A percentile compares a stretch with the other conserved stretches of the same genome.
These are phyloP conservation scores for Caenorhabditis virilis DNA, from an alignment of 2,888 invertebrate species.

Conservation along the genomic window DNA sequence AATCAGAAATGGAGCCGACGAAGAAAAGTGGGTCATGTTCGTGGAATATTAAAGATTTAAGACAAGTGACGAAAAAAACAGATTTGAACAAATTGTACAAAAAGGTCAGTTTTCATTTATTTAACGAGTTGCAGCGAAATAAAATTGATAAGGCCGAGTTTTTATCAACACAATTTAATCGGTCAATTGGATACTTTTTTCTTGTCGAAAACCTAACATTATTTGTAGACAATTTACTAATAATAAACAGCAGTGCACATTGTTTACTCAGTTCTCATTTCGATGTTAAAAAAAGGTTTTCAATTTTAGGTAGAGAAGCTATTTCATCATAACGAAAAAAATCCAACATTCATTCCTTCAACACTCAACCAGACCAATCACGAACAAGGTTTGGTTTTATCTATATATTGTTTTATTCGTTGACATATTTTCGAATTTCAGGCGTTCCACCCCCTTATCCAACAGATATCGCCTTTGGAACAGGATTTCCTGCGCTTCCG, in stretches of 20 bases:
- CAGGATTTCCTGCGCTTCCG: conserved; percentile 16
- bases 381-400: neutral
- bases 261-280: too few relatives aligned
- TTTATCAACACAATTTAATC: too few relatives aligned
- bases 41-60: neutral
- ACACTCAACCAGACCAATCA: neutral
- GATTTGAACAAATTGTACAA: conserved; percentile 24
- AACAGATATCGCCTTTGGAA: conserved; percentile 10
- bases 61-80: neutral
- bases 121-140: neutral
- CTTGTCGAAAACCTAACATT: too few relatives aligned
- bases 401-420: too few relatives aligned
- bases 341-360: conserved; percentile 1
- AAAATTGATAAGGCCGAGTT: too few relatives aligned
- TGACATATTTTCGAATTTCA: neutral
- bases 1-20: conserved; percentile 1
- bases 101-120: conserved; percentile 11
- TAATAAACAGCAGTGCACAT: too few relatives aligned
- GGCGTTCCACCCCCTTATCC: conserved; percentile 21
- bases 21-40: neutral
- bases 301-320: neutral
- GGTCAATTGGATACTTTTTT: too few relatives aligned
- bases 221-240: too few relatives aligned
- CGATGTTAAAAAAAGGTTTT: neutral
- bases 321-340: neutral